Base-by-base conservation (phyloP, 2,113 vertebrate genomes). In the Scolopax mira region DNA sequence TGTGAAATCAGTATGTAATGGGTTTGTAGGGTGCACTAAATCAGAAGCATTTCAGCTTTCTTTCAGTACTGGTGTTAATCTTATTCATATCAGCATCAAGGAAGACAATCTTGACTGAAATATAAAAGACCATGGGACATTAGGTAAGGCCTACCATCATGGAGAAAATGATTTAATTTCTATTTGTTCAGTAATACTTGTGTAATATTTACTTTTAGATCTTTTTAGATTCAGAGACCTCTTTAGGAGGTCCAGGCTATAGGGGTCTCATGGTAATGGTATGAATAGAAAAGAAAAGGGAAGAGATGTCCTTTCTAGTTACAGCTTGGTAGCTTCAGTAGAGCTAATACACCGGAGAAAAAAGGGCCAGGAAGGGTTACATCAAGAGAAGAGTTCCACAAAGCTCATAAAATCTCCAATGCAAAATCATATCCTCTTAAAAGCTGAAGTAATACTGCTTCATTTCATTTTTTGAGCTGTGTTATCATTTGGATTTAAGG, bases 81-180 rank as follows among this genome's bases (percentile, higher is more conserved):
- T 66, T 41, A 85, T 48, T 94, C 46, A 11, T 55, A 28, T 80
- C 86, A 91, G 33, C n/a, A 78, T 52, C 7, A 75, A 95, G 73
- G 57, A 94, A 95, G 39, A 94, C 4, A 4, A 89, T 84, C 25
- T 89, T 79, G 31, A 90, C 31, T 81, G 77, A 96, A 92, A 33
- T 67, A 41, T 37, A 31, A 21, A 65, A 41, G 17, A 61, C 69
- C 30, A 31, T 55, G 18, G 28, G 30, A 22, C 79, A 82, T 74
- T 67, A 69, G 27, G 33, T 57, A 89, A 85, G 92, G 37, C 65
- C 71, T 89, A 11, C 33, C 57, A 55, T 66, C 69, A 93, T 55
- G 54, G 51, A 69, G 21, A 23, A 85, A 55, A 60, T 39, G 51
- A 33, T 91, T 97, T 97, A 79, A 96, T 97, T 97, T 96, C 71